Evolutionary conservation across 2,888 invertebrate genomes (phyloP).

Genomic region (Ennomos fuscantarius): DNA sequence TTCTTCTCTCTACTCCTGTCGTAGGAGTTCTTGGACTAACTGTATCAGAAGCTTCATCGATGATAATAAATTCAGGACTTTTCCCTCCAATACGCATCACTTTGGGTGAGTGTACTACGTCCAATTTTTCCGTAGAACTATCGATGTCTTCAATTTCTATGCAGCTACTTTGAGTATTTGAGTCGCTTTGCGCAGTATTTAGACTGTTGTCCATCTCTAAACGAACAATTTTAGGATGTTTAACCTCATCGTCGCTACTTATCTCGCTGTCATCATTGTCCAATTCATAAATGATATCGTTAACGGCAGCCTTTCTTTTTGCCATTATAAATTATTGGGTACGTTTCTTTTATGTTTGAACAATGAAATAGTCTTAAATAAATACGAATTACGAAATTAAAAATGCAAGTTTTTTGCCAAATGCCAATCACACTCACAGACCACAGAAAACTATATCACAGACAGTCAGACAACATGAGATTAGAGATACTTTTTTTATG

Average conservation of each 20-base stretch:
- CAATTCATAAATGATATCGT: slow-evolving; percentile 81
- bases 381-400: no score
- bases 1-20: slow-evolving; percentile 43
- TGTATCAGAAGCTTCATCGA: slow-evolving; percentile 39
- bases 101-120: slow-evolving; percentile 40
- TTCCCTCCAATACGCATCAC: slow-evolving; percentile 73
- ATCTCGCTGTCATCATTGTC: slow-evolving; percentile 77
- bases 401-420: no score
- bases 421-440: no score
- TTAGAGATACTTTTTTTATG: no score
- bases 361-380: not conserved
- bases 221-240: slow-evolving; percentile 66
- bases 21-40: slow-evolving; percentile 32
- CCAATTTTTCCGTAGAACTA: slow-evolving; percentile 46
- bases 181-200: slow-evolving; percentile 39
- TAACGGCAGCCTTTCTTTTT: slow-evolving; percentile 74
- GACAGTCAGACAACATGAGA: no score
- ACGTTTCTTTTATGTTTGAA: not conserved
- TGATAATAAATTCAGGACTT: slow-evolving; percentile 47
- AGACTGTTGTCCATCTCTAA: slow-evolving; percentile 43
- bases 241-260: slow-evolving; percentile 77
- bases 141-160: slow-evolving; percentile 52
- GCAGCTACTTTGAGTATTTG: slow-evolving; percentile 42
- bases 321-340: slow-evolving; percentile 55
- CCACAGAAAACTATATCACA: no score